Base-by-base conservation (phyloP, 2,888 invertebrate species). In the Cyaniris semiargus region DNA sequence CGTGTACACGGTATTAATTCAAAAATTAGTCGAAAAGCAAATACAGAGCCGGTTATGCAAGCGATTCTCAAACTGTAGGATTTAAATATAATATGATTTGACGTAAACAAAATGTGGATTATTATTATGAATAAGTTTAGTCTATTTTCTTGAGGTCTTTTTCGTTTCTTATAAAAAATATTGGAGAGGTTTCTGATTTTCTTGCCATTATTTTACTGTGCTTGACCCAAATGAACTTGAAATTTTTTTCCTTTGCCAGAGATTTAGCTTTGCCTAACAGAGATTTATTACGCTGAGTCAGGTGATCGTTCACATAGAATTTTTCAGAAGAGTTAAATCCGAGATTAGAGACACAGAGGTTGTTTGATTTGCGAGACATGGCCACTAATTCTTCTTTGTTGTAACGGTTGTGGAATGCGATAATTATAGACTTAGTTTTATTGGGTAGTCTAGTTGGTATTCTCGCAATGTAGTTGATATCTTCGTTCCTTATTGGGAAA, bases 191-290 rank as follows among this genome's bases (percentile, higher is more conserved):
- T 18, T 79, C 78, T 3, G 80, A 79, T 72, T 79, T 80, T 27
- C 80, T 76, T 5, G 66, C 80, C 79, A 81, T 79, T 74, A 81
- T 81, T 78, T 81, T 80, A 27, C 77, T 78, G 27, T 81, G 80
- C 48, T 80, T 81, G 0, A 80, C 79, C 80, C 81, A 81, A 0
- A 80, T 77, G 31, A 79, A 81, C 27, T 76, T 53, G 48, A 79
- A 81, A 48, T 79, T 79, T 13, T 76, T 80, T 70, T 80, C 80
- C 48, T 79, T 79, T 3, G 80, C 75, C 5, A 78, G n/a, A 0
- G 76, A 18, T 56, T 56, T 78, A 27, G 78, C 76, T 76, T 76
- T 75, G 53, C 48, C 60, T 31, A 78, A 53, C 8, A 80, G 77
- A 34, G 18, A 71, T 75, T 80, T 79, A 23, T 80, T 78, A 0